These are phyloP conservation scores for Podotricha telesiphe DNA, from an alignment of 2,888 invertebrate species.

Conservation along the genomic window DNA sequence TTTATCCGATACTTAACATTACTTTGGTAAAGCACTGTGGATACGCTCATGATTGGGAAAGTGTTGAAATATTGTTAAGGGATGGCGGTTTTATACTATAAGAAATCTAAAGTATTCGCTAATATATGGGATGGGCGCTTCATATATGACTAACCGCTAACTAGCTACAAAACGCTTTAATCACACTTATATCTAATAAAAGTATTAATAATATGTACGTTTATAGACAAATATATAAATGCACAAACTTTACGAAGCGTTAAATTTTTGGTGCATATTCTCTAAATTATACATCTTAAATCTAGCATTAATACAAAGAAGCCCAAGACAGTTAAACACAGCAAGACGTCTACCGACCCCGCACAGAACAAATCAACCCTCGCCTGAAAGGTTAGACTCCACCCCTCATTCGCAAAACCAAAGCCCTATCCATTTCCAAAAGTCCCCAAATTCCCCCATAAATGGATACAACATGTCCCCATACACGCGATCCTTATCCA, in stretches of 20 bases:
- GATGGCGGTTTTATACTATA: neutral
- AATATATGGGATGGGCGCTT: slow-evolving; percentile 15
- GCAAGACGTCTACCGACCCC: slow-evolving; percentile 90
- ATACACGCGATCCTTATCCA: slow-evolving; percentile 67
- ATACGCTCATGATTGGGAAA: slow-evolving; percentile 15
- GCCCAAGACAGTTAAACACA: slow-evolving; percentile 92
- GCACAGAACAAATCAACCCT: slow-evolving; percentile 84
- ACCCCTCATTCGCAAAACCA: slow-evolving; percentile 81
- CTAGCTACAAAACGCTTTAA: slow-evolving; percentile 25
- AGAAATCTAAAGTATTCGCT: neutral
- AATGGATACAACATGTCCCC: slow-evolving; percentile 84
- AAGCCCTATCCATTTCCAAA: slow-evolving; percentile 73
- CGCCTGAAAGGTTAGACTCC: slow-evolving; percentile 82
- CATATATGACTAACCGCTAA: slow-evolving; percentile 26
- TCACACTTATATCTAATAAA: slow-evolving; percentile 14
- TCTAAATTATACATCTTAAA: slow-evolving; percentile 14
- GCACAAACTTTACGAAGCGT: slow-evolving; percentile 5
- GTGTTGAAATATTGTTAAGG: no score
- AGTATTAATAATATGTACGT: neutral
- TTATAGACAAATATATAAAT: neutral
- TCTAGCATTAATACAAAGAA: slow-evolving; percentile 94
- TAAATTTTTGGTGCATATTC: neutral
- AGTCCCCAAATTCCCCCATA: slow-evolving; percentile 78
- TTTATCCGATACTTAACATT: neutral
- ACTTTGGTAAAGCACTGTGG: neutral